These are phyloP conservation scores for Cheilosia vernalis DNA, from an alignment of 2,888 invertebrate genomes.

Conservation along the genomic window DNA sequence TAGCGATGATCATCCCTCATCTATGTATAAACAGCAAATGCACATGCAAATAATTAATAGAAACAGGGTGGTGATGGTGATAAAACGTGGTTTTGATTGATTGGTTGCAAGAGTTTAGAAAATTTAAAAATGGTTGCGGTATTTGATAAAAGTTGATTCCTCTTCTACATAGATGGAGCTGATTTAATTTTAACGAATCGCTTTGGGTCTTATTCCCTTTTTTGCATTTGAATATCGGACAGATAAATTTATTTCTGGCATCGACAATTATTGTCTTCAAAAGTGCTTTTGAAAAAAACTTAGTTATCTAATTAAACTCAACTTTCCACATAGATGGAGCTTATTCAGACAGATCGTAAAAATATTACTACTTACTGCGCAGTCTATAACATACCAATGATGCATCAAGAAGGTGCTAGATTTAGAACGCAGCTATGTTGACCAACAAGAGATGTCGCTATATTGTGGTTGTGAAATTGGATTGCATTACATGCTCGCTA, in stretches of 20 bases:
- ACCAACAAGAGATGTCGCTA: too few species aligned
- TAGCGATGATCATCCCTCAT: slow-evolving; percentile 59
- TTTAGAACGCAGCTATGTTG: too few species aligned
- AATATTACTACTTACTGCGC: too few species aligned
- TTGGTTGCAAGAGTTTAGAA: background rate
- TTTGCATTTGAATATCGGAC: background rate
- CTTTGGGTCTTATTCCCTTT: background rate
- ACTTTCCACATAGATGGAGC: too few species aligned
- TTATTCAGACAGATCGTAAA: too few species aligned
- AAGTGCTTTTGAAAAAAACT: too few species aligned
- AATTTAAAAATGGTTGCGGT: background rate
- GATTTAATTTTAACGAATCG: background rate
- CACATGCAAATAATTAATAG: slow-evolving; percentile 29
- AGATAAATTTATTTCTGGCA: background rate
- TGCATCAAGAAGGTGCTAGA: too few species aligned
- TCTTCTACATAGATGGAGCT: background rate
- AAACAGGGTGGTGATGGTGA: slow-evolving; percentile 7
- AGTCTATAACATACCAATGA: too few species aligned
- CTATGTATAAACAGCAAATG: slow-evolving; percentile 27
- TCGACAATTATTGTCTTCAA: too few species aligned
- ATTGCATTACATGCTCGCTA: too few species aligned
- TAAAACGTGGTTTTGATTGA: background rate
- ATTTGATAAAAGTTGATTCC: background rate
- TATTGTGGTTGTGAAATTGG: too few species aligned
- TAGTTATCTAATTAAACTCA: too few species aligned